phyloP scores from a whole-genome alignment of 53 echinoderm and acorn worm genomes.

The Stichopus horrens region DNA sequence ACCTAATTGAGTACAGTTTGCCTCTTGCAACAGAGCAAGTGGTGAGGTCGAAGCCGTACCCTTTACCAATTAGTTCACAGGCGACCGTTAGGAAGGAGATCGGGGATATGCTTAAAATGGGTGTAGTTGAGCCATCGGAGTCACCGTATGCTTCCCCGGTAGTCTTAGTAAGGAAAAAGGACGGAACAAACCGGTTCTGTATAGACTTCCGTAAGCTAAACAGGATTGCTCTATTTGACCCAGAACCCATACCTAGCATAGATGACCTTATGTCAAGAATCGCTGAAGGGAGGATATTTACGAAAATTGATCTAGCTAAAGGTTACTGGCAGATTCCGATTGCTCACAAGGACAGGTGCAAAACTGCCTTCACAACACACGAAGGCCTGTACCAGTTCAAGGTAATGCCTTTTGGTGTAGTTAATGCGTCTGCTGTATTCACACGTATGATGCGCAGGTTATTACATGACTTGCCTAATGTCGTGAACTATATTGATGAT shows the following conservation, averaged over 20 bases:
- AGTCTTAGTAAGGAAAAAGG: constrained; percentile 52
- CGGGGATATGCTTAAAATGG: constrained; percentile 47
- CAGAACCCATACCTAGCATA: constrained; percentile 57
- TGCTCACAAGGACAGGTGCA: constrained; percentile 24
- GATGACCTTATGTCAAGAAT: constrained; percentile 53
- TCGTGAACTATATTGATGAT: constrained; percentile 60
- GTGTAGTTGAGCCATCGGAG: constrained; percentile 48
- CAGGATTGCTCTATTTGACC: constrained; percentile 50
- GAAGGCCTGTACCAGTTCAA: constrained; percentile 49
- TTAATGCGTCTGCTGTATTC: constrained; percentile 49
- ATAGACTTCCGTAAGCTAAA: constrained; percentile 53
- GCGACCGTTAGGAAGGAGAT: constrained; percentile 28
- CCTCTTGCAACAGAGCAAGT: constrained; percentile 1
- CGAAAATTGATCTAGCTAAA: constrained; percentile 54
- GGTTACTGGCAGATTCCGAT: constrained; percentile 67
- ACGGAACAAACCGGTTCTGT: constrained; percentile 65
- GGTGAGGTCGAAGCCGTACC: constrained; percentile 31
- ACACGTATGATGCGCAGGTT: constrained; percentile 63
- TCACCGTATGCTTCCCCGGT: constrained; percentile 56
- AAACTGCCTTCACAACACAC: constrained; percentile 58
- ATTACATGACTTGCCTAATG: constrained; percentile 37
- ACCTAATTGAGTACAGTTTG: constrained; percentile 6
- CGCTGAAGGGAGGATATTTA: constrained; percentile 13
- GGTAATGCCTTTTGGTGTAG: constrained; percentile 57
- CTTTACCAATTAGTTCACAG: neutral